Conservation (phyloP, 2,113 vertebrate species). For the Circaetus gallicus region DNA sequence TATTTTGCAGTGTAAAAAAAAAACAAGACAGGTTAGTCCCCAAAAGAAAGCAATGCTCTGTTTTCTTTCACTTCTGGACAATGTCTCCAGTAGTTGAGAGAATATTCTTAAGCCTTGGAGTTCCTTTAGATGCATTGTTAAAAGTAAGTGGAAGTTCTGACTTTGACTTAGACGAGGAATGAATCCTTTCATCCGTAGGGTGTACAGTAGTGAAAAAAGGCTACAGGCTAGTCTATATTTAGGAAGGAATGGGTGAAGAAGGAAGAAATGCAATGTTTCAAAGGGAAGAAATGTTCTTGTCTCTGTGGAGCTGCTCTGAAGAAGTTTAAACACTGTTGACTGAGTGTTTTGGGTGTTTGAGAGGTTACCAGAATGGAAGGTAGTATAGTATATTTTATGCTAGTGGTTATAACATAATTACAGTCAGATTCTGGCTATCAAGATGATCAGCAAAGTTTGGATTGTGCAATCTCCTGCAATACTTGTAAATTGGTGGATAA, state of each 20-base stretch:
- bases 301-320: neutral
- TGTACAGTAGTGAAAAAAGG: neutral
- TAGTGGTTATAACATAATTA: rapidly evolving
- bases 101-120: neutral
- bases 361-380: neutral
- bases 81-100: neutral
- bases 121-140: neutral
- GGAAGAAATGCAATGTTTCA: neutral
- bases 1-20: neutral
- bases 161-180: neutral
- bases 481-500: neutral
- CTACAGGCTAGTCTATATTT: neutral
- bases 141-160: neutral
- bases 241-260: neutral
- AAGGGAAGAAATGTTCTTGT: neutral
- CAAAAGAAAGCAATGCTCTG: neutral
- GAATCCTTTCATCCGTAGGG: neutral
- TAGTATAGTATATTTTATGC: neutral
- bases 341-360: neutral
- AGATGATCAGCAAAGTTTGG: neutral
- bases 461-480: neutral
- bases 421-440: neutral
- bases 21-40: neutral
- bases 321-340: neutral
- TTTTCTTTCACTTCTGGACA: neutral